A percentile compares a stretch with the other conserved stretches of the same genome.
phyloP scores from a whole-genome alignment of 2,888 invertebrate species.

The Hypomecis atomaria region DNA sequence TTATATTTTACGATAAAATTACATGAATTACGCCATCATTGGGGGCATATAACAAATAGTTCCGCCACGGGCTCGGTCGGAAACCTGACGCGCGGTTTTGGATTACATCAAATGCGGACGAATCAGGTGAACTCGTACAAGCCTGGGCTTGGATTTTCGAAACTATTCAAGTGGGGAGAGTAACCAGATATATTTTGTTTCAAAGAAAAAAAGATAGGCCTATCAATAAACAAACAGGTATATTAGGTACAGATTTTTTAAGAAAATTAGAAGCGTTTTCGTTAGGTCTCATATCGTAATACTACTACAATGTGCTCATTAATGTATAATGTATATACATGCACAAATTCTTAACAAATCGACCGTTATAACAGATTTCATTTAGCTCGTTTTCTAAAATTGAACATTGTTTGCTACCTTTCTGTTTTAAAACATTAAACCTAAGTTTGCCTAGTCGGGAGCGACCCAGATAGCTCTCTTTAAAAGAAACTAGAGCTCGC shows the following conservation, averaged over 20 bases:
- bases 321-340: too few species aligned
- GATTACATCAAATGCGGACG: slow-evolving; percentile 2
- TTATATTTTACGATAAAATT: slow-evolving; percentile 69
- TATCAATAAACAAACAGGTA: too few species aligned
- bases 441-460: slow-evolving; percentile 5
- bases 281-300: too few species aligned
- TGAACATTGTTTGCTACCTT: background rate
- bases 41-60: slow-evolving; percentile 47
- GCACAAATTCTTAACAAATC: too few species aligned
- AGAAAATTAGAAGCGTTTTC: too few species aligned
- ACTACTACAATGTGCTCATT: too few species aligned
- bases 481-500: slow-evolving; percentile 17
- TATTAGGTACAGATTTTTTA: too few species aligned
- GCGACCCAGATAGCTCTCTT: slow-evolving; percentile 13
- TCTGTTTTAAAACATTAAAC: slow-evolving; percentile 5
- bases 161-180: background rate
- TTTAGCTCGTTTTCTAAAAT: background rate
- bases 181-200: too few species aligned
- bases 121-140: background rate
- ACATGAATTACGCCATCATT: slow-evolving; percentile 64
- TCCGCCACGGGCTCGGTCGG: slow-evolving; percentile 36
- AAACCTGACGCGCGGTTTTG: slow-evolving; percentile 25
- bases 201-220: too few species aligned
- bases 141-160: background rate
- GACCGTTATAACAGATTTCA: too few species aligned